Evolutionary conservation across 2,797 vertebrate genomes (phyloP).

Genomic region (Scleropages formosus): DNA sequence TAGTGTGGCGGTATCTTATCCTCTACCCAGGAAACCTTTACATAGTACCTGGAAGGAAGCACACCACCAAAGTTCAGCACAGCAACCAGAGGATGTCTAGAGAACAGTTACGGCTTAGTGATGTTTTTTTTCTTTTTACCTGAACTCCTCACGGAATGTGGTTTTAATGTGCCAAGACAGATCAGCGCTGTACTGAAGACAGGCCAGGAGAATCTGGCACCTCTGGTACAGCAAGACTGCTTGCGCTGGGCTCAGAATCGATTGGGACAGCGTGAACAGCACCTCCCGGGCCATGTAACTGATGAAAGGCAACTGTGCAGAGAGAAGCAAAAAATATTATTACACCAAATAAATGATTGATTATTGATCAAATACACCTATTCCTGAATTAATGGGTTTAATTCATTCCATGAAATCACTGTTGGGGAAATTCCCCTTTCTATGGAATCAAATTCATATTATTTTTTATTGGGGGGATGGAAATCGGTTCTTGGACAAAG

Average conservation of each 20-base stretch:
- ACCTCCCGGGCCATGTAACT: conserved; percentile 63
- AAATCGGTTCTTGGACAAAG: no score
- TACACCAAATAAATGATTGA: no score
- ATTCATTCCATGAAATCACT: no score
- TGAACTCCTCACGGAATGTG: conserved; percentile 72
- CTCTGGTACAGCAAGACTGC: conserved; percentile 73
- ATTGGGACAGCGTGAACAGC: conserved; percentile 55
- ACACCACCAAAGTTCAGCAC: not conserved
- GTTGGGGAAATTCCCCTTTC: no score
- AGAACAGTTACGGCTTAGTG: not conserved
- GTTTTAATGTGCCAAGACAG: conserved; percentile 63
- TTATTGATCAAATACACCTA: no score
- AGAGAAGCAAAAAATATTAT: not conserved
- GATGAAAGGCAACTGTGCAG: conserved; percentile 65
- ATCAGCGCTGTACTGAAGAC: conserved; percentile 63
- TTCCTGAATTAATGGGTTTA: no score
- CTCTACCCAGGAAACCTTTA: conserved; percentile 58
- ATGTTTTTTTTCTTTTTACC: no score
- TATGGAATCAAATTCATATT: no score
- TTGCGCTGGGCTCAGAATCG: conserved; percentile 58
- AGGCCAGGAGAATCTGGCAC: conserved; percentile 69
- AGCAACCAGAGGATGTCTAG: not conserved
- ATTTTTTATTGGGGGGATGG: no score
- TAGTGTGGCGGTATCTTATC: conserved; percentile 65
- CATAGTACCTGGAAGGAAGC: conserved; percentile 65